phyloP scores from a whole-genome alignment of 2,113 vertebrate species.

The Montifringilla adamsi region DNA sequence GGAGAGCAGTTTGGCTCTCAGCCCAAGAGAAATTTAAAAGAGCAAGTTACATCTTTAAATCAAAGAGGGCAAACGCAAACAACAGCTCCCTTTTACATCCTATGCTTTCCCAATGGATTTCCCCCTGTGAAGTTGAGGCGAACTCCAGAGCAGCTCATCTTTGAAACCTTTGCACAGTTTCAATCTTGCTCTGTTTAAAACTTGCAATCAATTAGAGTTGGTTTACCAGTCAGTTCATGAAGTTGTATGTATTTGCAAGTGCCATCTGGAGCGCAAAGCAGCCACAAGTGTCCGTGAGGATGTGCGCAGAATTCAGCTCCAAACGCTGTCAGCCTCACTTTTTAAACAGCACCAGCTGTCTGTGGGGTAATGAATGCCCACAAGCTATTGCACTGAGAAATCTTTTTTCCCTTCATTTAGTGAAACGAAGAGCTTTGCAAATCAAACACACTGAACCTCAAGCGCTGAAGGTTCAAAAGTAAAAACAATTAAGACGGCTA shows the following conservation, averaged over 20 bases:
- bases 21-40: slow-evolving; percentile 44
- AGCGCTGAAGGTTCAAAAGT: neutral
- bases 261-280: slow-evolving; percentile 33
- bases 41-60: slow-evolving; percentile 57
- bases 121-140: neutral
- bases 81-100: slow-evolving; percentile 10
- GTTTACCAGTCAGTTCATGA: neutral
- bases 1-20: neutral
- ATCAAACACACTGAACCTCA: neutral
- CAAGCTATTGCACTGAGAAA: neutral
- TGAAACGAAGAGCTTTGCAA: neutral
- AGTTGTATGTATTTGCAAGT: neutral
- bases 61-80: slow-evolving; percentile 23
- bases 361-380: neutral
- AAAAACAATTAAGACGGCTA: neutral
- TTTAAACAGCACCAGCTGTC: slow-evolving; percentile 25
- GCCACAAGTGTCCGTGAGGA: neutral
- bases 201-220: neutral
- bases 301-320: neutral
- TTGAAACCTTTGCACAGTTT: neutral
- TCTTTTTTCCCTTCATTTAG: neutral
- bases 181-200: neutral
- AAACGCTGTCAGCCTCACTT: neutral
- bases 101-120: neutral
- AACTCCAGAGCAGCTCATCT: neutral